Evolutionary conservation across 2,797 vertebrate species (phyloP), one percentile per base, ranked within the genome.

Genomic region (Chelidonichthys spinosus): DNA sequence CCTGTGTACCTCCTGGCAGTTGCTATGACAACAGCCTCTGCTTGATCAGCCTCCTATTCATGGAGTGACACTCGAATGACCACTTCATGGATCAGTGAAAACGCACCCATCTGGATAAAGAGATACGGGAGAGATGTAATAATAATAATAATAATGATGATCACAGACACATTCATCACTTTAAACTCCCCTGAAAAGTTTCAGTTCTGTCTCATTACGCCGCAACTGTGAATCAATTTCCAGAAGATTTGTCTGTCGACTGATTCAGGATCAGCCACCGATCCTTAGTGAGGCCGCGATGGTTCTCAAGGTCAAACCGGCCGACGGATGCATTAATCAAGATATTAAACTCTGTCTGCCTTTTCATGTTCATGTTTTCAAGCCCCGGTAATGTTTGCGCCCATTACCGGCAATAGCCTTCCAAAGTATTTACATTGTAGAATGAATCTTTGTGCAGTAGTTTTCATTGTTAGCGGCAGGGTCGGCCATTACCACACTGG

Each of bases 21-120:
- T 92, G 87, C 93, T 85, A 94, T 92, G 91, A 93, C 93, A 92
- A 94, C 95, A 84, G 81, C 81, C 89, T 88, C 83, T 7, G 87
- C 91, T 92, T 92, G 90, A 94, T 94, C 94, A 91, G 88, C 79
- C 90, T 78, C 63, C 89, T 92, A 90, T 94, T 93, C 92, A 90
- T 76, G 36, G 82, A 92, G 87, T 91, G 93, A 94, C 90, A 93
- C 92, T 94, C 86, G 81, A 92, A 87, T 93, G 91, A 90, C 91
- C 92, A 93, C 90, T 94, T 91, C 88, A 89, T 76, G 87, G 86
- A 92, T 93, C 89, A 86, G 87, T 87, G 79, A 92, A 2, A 93
- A 90, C 62, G 68, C 78, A 75, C 78, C 82, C 79, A 88, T 89
- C 82, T 87, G 86, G 72, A 85, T 86, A 55, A 87, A 90, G 75